These are phyloP conservation scores for Athene cunicularia DNA, from an alignment of 2,113 vertebrate species.

Conservation along the genomic window DNA sequence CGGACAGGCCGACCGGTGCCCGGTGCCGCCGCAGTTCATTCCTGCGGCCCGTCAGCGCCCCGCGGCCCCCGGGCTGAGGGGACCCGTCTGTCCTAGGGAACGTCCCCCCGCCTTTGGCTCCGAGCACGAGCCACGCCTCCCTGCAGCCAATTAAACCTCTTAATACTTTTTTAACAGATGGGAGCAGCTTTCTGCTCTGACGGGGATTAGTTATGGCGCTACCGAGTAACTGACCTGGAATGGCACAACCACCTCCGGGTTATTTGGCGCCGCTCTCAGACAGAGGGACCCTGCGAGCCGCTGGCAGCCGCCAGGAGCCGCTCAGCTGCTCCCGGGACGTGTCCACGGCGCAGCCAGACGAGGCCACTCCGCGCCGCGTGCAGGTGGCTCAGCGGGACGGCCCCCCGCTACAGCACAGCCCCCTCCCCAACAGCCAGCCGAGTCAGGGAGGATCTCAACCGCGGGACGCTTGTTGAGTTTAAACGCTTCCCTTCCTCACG, in stretches of 20 bases:
- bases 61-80: too few species aligned
- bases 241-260: not conserved
- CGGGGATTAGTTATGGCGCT: not conserved
- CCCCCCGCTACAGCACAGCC: not conserved
- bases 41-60: not conserved
- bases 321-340: not conserved
- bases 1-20: not conserved
- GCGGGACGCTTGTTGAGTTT: not conserved
- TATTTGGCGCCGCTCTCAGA: not conserved
- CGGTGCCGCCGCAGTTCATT: rapidly evolving
- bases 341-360: not conserved
- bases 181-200: not conserved
- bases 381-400: not conserved
- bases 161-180: rapidly evolving
- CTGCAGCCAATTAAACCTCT: not conserved
- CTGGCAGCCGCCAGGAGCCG: rapidly evolving
- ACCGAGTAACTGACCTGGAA: not conserved
- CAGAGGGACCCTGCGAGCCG: not conserved
- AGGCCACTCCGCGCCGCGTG: not conserved
- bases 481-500: not conserved
- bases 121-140: rapidly evolving
- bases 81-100: too few species aligned
- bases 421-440: not conserved
- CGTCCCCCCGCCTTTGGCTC: not conserved
- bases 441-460: not conserved